phyloP scores from a whole-genome alignment of 2,888 invertebrate genomes.

The Eledona agricola region DNA sequence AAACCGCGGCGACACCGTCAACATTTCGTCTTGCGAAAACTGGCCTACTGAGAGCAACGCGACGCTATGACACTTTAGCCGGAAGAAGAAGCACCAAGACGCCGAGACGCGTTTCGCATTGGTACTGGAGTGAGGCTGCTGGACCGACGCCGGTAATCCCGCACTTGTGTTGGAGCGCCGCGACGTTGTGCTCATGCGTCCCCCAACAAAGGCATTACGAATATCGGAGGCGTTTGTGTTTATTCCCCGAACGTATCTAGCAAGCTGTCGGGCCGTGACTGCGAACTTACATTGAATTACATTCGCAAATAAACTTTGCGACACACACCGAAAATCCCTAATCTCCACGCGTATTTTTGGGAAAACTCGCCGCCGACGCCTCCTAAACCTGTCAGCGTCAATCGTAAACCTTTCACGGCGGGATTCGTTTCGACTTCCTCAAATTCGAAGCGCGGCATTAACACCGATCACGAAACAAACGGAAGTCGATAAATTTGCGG shows the following conservation, averaged over 20 bases:
- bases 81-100: slow-evolving; percentile 47
- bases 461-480: too few relatives aligned
- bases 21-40: slow-evolving; percentile 47
- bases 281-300: slow-evolving; percentile 52
- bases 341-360: slow-evolving; percentile 20
- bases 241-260: slow-evolving; percentile 63
- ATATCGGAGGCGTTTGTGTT: slow-evolving; percentile 63
- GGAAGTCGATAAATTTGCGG: slow-evolving; percentile 43
- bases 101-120: slow-evolving; percentile 57
- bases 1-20: slow-evolving; percentile 59
- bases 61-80: slow-evolving; percentile 34
- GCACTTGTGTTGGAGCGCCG: slow-evolving; percentile 64
- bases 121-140: slow-evolving; percentile 61
- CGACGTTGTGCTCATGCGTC: slow-evolving; percentile 64
- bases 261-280: slow-evolving; percentile 59
- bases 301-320: slow-evolving; percentile 43
- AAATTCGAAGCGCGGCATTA: slow-evolving; percentile 57
- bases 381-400: slow-evolving; percentile 62
- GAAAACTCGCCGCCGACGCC: slow-evolving; percentile 42
- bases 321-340: slow-evolving; percentile 1
- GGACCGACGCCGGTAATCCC: slow-evolving; percentile 62
- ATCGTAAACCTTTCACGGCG: slow-evolving; percentile 63
- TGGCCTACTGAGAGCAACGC: too few relatives aligned
- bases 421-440: slow-evolving; percentile 58
- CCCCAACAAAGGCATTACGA: slow-evolving; percentile 61